These are phyloP conservation scores for Stenichneumon culpator DNA, from an alignment of 2,888 invertebrate genomes.

Conservation along the genomic window DNA sequence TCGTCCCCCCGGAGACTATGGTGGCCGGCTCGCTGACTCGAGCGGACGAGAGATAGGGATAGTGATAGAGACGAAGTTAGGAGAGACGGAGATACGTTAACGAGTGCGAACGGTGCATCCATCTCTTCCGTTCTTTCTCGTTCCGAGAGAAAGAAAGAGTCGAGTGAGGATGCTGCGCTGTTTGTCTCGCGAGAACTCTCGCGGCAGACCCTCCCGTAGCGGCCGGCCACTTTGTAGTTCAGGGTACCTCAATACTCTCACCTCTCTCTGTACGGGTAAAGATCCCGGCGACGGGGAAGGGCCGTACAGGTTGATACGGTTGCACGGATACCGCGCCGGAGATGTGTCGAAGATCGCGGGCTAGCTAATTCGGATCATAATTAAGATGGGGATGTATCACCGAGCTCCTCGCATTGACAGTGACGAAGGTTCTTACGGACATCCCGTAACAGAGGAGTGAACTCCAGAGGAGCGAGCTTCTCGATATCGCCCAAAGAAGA, in stretches of 20 bases:
- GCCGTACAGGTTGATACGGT: constrained; percentile 9
- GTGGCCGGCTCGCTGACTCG: constrained; percentile 46
- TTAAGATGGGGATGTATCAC: not conserved
- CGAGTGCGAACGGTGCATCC: constrained; percentile 28
- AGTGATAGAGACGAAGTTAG: not conserved
- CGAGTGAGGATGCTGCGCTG: constrained; percentile 5
- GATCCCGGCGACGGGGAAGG: constrained; percentile 9
- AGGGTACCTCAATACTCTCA: not conserved
- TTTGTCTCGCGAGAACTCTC: constrained; percentile 23
- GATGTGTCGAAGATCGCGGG: constrained; percentile 11
- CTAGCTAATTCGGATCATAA: constrained; percentile 14
- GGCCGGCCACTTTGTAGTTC: constrained; percentile 32
- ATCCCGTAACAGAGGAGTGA: not conserved
- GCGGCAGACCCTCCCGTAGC: constrained; percentile 32
- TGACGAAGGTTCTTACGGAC: not conserved
- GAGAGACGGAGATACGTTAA: not conserved
- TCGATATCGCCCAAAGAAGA: not conserved
- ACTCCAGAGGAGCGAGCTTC: not conserved
- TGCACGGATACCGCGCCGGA: not conserved
- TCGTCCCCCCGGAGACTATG: constrained; percentile 64
- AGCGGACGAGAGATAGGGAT: constrained; percentile 10
- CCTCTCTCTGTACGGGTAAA: not conserved
- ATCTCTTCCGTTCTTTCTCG: constrained; percentile 3
- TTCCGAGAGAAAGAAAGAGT: not conserved
- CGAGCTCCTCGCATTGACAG: not conserved